These are phyloP conservation scores for Lepeophtheirus nordmannii DNA, from an alignment of 2,888 invertebrate genomes.

Conservation along the genomic window DNA sequence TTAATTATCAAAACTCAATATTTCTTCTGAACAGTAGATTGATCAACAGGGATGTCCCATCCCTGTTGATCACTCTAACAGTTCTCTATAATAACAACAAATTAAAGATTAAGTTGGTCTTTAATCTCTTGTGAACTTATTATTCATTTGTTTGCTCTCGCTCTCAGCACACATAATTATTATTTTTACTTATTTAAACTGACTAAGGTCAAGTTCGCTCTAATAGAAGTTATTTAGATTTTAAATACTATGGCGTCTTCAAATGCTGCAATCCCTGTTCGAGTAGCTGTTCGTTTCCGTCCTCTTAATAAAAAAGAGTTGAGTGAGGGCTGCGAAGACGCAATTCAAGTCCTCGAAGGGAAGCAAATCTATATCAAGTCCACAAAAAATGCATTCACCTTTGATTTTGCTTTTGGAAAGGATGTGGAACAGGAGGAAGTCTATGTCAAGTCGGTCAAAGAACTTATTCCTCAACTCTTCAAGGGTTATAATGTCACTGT, in stretches of 20 bases:
- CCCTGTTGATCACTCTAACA: too few relatives aligned
- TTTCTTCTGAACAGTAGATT: too few relatives aligned
- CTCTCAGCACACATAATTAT: too few relatives aligned
- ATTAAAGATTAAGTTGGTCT: too few relatives aligned
- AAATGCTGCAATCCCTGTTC: background rate
- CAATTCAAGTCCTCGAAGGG: constrained; percentile 46
- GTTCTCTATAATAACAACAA: too few relatives aligned
- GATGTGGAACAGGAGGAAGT: constrained; percentile 53
- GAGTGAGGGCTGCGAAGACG: constrained; percentile 55
- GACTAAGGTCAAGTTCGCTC: too few relatives aligned
- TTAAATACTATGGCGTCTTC: background rate
- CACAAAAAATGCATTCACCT: constrained; percentile 56
- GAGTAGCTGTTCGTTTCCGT: constrained; percentile 62
- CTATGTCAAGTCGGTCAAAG: constrained; percentile 55
- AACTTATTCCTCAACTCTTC: constrained; percentile 57
- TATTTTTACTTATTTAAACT: too few relatives aligned
- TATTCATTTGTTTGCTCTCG: too few relatives aligned
- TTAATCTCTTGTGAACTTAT: too few relatives aligned
- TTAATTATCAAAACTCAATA: too few relatives aligned
- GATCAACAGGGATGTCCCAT: too few relatives aligned
- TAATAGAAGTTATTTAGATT: too few relatives aligned
- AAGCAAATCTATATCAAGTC: constrained; percentile 42
- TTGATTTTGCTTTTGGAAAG: constrained; percentile 61
- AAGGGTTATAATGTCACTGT: constrained; percentile 84
- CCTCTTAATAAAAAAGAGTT: constrained; percentile 58